Base-by-base conservation (phyloP, 2,113 vertebrate species). In the Verasper variegatus region DNA sequence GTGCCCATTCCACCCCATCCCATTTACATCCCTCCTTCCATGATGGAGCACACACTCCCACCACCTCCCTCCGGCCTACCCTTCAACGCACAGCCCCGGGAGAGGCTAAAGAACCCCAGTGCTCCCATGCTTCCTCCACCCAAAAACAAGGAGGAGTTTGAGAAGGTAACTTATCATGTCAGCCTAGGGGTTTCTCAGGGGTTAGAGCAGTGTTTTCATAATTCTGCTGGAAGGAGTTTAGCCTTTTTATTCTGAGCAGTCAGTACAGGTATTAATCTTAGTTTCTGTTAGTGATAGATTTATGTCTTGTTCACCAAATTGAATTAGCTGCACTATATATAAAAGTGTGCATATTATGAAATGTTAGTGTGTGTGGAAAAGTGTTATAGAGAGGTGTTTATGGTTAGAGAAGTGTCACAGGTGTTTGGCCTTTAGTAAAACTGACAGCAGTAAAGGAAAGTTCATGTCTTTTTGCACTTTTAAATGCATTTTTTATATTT, bases 131-230 rank as follows among this genome's bases (percentile, higher is more conserved):
- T 97, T 83, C 96, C 97, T 27, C 97, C 96, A 75, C 98, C 98
- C 59, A 99, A 98, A 95, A 99, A 97, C 95, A 99, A 99, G 94
- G 98, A 99, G 90, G 98, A 99, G 92, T 99, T 99, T 88, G 97
- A 99, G 94, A 99, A 99, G 98, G 98, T 99, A 99, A 98, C 94
- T 97, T 79, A 82, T 81, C 83, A 91, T 70, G 74, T 70, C 84
- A 85, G 79, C 79, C 74, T 77, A 27, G 68, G 56, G 26, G 80
- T 83, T 81, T 80, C 40, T 76, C 71, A 75, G 81, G 83, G 81
- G 62, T 78, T 79, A 71, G 82, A 73, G 67, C 74, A 84, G 71
- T 89, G 71, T 69, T 84, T 76, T 84, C 57, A 76, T 78, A 82
- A 59, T 66, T 69, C 73, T 84, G 77, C 73, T 89, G 88, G 91